Evolutionary conservation across 1,140 invertebrate genomes (phyloP), one percentile per base, ranked within the genome.

Genomic region (Caenorhabditis tropicalis): DNA sequence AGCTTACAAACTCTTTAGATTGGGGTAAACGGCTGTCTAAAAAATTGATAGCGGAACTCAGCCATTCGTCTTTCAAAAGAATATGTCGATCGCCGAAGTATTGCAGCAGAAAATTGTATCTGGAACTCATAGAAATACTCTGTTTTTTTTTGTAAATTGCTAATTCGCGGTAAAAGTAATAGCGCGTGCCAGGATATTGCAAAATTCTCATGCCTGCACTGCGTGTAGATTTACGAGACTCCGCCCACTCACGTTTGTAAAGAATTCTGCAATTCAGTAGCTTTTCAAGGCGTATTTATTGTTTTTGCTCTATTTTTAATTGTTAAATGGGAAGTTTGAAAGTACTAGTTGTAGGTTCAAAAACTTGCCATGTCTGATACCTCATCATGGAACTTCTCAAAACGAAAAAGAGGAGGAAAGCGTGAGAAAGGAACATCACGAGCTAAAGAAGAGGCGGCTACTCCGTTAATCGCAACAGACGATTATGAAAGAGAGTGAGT

Each of bases 71-170:
- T 46, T 74, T 74, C 16, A 74, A 24, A 12, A 74, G 15, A 74
- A 74, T 74, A 24, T 74, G 65, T 24, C 65, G 29, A 4, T 74
- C 65, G n/a, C 36, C n/a, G 15, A 74, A 74, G 27, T 74, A 74
- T 74, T 74, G 65, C 9, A 74, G n/a, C n/a, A 74, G 21, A 24
- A 74, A 74, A 19, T 33, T 24, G 65, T 36, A 74, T 74, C 29
- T 43, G 15, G 65, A 74, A n/a, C 65, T 74, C 65, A 74, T 74
- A 36, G n/a, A 36, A 15, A 15, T 6, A 46, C 21, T 12, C n/a
- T n/a, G n/a, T 10, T 27, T 56, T 43, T 16, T 24, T 74, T 74
- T 29, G 33, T 43, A 74, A 74, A 43, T 12, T 33, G 3, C 24
- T 21, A 24, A 24, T 74, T 74, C 6, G 36, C 65, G 65, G n/a